These are phyloP conservation scores for Xestia c-nigrum DNA, from an alignment of 2,888 invertebrate genomes.

Conservation along the genomic window DNA sequence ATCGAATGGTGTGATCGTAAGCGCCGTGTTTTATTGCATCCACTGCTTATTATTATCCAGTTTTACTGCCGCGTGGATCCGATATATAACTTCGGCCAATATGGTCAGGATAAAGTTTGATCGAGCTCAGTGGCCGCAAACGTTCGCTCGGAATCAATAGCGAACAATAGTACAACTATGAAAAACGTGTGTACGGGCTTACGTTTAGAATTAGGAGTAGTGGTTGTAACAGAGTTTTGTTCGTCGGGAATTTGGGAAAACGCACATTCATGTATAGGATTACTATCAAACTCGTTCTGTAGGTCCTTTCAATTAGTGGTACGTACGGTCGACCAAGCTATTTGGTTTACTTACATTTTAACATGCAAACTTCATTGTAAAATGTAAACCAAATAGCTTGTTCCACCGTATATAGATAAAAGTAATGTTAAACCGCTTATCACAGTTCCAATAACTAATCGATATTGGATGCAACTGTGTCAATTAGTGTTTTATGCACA, in stretches of 20 bases:
- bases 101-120: slow-evolving; percentile 49
- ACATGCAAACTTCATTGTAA: too few relatives aligned
- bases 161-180: slow-evolving; percentile 35
- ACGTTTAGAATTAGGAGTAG: slow-evolving; percentile 21
- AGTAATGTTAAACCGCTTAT: background rate
- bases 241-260: slow-evolving; percentile 5
- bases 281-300: slow-evolving; percentile 8
- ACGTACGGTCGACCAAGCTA: too few relatives aligned
- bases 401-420: background rate
- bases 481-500: slow-evolving; percentile 7
- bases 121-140: slow-evolving; percentile 45
- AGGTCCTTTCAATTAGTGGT: background rate
- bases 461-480: background rate
- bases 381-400: too few relatives aligned
- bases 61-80: slow-evolving; percentile 70
- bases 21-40: slow-evolving; percentile 78
- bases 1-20: slow-evolving; percentile 80
- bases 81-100: slow-evolving; percentile 52
- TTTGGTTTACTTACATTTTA: too few relatives aligned
- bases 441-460: background rate
- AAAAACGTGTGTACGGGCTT: slow-evolving; percentile 33
- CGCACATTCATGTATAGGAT: background rate
- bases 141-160: slow-evolving; percentile 49
- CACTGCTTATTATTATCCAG: slow-evolving; percentile 80
- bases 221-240: slow-evolving; percentile 17